These are phyloP conservation scores for Pectinophora gossypiella DNA, from an alignment of 1,140 invertebrate genomes.

Conservation along the genomic window DNA sequence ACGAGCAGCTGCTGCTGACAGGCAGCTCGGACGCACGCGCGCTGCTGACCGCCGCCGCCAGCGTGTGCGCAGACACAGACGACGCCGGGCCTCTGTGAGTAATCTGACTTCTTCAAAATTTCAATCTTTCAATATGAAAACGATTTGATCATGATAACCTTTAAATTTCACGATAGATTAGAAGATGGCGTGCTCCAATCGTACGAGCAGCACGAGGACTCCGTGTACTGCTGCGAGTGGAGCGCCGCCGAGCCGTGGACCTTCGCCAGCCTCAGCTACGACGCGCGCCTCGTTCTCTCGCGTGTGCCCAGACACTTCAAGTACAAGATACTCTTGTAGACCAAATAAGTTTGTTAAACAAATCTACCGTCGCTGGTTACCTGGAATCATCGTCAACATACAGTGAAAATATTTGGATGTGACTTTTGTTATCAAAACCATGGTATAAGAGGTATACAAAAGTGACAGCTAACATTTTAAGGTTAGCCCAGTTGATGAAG, in stretches of 20 bases:
- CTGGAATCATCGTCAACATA: no score
- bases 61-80: conserved; percentile 88
- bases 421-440: no score
- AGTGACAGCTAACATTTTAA: no score
- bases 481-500: no score
- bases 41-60: conserved; percentile 89
- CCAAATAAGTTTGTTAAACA: no score
- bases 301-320: conserved; percentile 94
- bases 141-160: no score
- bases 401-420: no score
- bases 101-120: no score
- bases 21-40: conserved; percentile 96
- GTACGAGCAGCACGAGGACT: conserved; percentile 98
- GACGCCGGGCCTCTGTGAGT: conserved; percentile 28
- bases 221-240: conserved; percentile 98
- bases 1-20: conserved; percentile 96
- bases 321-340: conserved; percentile 89
- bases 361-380: no score
- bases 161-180: no score
- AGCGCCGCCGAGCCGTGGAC: conserved; percentile 98
- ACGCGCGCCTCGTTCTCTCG: conserved; percentile 94
- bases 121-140: no score
- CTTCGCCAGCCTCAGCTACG: conserved; percentile 97
- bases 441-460: no score
- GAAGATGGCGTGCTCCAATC: conserved; percentile 90